Conservation (phyloP, 2,113 vertebrate species). For the Zapus hudsonius region DNA sequence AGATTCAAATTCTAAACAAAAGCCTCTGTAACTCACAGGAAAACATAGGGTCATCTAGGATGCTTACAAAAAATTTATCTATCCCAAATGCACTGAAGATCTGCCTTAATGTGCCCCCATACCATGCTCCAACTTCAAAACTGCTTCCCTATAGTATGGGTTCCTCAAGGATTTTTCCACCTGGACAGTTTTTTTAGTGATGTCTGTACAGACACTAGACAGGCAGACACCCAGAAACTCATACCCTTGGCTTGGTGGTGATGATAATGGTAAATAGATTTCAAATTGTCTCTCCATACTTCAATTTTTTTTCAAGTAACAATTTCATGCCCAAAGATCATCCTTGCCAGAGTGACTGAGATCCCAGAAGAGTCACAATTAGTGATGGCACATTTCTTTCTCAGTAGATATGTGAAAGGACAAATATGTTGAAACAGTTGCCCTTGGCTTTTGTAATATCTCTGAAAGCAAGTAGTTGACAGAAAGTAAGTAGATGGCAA, state of each 20-base stretch:
- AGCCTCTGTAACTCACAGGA: neutral
- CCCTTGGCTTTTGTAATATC: neutral
- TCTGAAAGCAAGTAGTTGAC: neutral
- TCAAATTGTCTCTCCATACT: neutral
- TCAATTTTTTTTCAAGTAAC: neutral
- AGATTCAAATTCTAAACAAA: conserved; percentile 36
- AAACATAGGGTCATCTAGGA: neutral
- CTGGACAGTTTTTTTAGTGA: neutral
- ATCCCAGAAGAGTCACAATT: neutral
- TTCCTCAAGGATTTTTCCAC: neutral
- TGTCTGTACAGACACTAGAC: neutral
- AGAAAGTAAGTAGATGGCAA: neutral
- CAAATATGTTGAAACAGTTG: neutral
- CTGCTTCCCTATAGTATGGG: neutral
- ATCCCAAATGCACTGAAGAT: neutral
- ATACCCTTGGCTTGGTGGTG: neutral
- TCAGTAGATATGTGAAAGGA: neutral
- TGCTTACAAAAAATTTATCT: neutral
- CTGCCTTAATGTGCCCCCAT: neutral
- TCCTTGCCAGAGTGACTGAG: neutral
- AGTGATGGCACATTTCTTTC: neutral
- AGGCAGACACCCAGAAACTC: neutral
- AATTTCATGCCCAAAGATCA: neutral
- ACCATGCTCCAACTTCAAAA: neutral
- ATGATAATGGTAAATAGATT: neutral